Conservation (phyloP, 92 coral and sea anemone genomes). For the Zoanthus gigantus region DNA sequence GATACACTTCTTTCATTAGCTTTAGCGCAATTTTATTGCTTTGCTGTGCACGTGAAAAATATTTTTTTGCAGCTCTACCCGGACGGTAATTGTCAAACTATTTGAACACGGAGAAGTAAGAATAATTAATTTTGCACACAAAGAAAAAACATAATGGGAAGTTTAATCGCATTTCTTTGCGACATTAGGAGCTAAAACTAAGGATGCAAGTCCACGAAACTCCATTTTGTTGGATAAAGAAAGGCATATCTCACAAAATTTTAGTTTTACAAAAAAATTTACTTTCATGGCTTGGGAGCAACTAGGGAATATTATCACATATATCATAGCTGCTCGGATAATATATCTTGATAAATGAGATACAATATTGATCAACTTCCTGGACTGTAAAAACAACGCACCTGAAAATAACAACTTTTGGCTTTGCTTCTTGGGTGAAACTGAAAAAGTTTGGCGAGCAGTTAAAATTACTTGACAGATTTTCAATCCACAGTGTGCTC, state of each 20-base stretch:
- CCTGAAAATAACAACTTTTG: background rate
- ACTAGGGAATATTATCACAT: constrained; percentile 8
- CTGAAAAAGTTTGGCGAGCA: background rate
- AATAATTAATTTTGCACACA: constrained; percentile 41
- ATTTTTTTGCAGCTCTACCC: background rate
- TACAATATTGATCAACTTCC: constrained; percentile 20
- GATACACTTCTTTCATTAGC: background rate
- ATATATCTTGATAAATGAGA: background rate
- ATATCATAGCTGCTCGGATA: background rate
- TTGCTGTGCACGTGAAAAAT: background rate
- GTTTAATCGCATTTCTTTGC: background rate
- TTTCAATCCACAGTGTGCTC: constrained; percentile 1
- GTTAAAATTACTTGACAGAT: background rate
- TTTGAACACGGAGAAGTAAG: constrained; percentile 1
- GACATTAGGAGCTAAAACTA: background rate
- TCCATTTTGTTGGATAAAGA: background rate
- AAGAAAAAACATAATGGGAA: background rate
- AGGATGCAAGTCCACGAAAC: background rate
- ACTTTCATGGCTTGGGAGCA: background rate
- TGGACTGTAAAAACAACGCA: background rate
- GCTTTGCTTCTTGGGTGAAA: background rate
- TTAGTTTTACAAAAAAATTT: background rate
- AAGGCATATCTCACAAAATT: background rate
- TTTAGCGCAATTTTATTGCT: background rate
- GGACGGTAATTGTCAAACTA: background rate